Evolutionary conservation across 2,888 invertebrate species (phyloP), one percentile per base, ranked within the genome.

Genomic region (Phorcus lineatus): DNA sequence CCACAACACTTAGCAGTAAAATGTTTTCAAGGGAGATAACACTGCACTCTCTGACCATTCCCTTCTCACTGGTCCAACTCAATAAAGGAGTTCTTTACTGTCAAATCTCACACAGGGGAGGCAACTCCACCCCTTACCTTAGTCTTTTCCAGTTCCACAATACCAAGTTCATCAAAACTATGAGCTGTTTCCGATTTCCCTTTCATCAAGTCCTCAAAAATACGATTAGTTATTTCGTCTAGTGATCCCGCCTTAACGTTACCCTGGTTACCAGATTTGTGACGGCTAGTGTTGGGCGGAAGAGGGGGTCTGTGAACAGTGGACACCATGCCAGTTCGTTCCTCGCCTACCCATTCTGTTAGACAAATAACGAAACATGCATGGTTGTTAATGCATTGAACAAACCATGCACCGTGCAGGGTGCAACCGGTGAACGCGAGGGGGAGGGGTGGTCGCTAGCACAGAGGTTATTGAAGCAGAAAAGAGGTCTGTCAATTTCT

Each of bases 151-250:
- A 88, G 86, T 85, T 92, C 91, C 84, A 91, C 86, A 82, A 90
- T 88, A 81, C 91, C 91, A 78, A 91, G 87, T 81, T 91, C 92
- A 88, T 92, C 92, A 90, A 91, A 91, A 80, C 88, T 86, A 87
- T 89, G 89, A 83, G 88, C 86, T 80, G 84, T 74, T 82, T 89
- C 86, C 74, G 88, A 88, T 84, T 90, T 90, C 67, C 88, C 89
- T 74, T 87, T 81, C 89, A 91, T 90, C 83, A 91, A 84, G 83
- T 89, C 88, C 62, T 90, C 90, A 87, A 90, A 91, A 75, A 90
- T 90, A 83, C 87, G 82, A 85, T 90, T 91, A 85, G 91, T 91
- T 74, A 91, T 86, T 81, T 87, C 87, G 79, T 89, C 88, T 78
- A 91, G 87, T 11, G 88, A 86, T 53, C 85, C 82, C n/a, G 82